Evolutionary conservation across 35 echinoderm and acorn worm genomes (phyloP), one percentile per base, ranked within the genome.

Genomic region (Hemicentrotus pulcherrimus): DNA sequence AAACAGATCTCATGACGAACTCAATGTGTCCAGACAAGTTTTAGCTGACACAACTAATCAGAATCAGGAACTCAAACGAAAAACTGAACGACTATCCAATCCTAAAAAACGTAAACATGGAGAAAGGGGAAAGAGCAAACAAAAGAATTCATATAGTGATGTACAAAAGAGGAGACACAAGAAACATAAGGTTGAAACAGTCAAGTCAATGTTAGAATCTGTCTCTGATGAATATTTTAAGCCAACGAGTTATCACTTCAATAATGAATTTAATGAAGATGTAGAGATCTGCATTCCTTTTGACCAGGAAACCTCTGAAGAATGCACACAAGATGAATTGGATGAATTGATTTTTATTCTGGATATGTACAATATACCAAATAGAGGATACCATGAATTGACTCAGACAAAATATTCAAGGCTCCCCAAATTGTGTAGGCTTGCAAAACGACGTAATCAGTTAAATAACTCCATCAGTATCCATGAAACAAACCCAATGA

Each of bases 331-430:
- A 46, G 30, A 94, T 32, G 32, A 94, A 30, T 15, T 92, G 32
- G 94, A 94, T 18, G 95, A 94, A 30, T 45, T 97, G 15, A 18
- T 97, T 46, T 97, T 94, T 86, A 94, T 97, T 22, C 93, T 97
- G 86, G 96, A 97, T 91, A 92, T n/a, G 4, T 95, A 94, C 94
- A 97, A 97, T 95, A 95, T 97, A 19, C 85, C 96, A 18, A 47
- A 92, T 65, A 95, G 92, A 48, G 96, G 95, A 31, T 94, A 97
- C 16, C 95, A 97, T 94, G 96, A 94, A 94, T 47, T 97, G 32
- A 94, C 96, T 22, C 91, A 41, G 35, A 41, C 94, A 92, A 32
- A 70, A 31, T 93, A 91, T 46, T 16, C 24, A 19, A 92, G 48
- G 18, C 91, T 96, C 8, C 96, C 96, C 61, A 95, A 92, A 95